These are phyloP conservation scores for Ifrita kowaldi DNA, from an alignment of 2,113 vertebrate species.

Conservation along the genomic window DNA sequence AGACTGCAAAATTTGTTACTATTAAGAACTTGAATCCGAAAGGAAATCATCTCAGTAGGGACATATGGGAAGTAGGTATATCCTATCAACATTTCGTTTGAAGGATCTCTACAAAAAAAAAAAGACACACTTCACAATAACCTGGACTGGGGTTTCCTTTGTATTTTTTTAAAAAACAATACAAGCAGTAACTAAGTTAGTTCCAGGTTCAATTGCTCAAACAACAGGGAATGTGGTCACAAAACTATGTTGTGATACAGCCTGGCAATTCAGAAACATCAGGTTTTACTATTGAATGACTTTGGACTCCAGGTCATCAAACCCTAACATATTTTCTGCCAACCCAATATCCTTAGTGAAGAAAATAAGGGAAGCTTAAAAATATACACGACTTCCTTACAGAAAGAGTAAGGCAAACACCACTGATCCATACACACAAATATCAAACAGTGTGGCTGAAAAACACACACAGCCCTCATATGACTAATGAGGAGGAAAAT, in stretches of 20 bases:
- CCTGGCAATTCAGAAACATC: neutral
- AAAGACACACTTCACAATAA: neutral
- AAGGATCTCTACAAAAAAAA: neutral
- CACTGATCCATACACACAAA: neutral
- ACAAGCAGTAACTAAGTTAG: neutral
- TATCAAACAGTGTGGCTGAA: neutral
- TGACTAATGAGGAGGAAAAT: neutral
- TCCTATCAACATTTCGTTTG: rapidly evolving
- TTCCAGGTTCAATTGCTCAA: neutral
- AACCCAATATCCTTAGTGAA: neutral
- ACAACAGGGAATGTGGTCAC: neutral
- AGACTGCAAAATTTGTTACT: neutral
- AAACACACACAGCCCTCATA: neutral
- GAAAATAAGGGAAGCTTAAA: neutral
- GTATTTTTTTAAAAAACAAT: neutral
- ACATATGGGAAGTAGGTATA: neutral
- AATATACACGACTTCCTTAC: neutral
- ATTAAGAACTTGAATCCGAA: neutral
- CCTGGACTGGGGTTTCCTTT: neutral
- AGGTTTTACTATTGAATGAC: neutral
- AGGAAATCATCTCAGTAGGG: neutral
- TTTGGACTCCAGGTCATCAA: neutral
- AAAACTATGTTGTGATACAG: neutral
- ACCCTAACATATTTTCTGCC: neutral
- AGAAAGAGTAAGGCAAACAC: neutral